Evolutionary conservation across 1,140 invertebrate genomes (phyloP), one percentile per base, ranked within the genome.

Genomic region (Achroia grisella): DNA sequence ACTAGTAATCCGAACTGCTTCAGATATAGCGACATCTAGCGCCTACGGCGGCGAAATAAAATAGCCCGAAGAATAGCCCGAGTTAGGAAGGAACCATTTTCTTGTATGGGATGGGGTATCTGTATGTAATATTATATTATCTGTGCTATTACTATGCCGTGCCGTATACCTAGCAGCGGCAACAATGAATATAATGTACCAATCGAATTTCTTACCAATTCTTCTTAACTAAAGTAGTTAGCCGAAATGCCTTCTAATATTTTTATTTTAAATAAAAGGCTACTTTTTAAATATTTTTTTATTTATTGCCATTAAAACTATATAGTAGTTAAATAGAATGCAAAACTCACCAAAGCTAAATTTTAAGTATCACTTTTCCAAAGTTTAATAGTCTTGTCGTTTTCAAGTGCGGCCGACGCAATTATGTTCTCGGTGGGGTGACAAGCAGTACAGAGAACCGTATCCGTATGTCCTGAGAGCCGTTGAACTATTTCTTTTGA

Each of bases 401-500:
- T 97, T 86, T 99, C 98, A 30, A 99, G 88, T 4, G 97, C 97
- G 29, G 97, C 98, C 1, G 98, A 99, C 8, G 98, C 98, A 57
- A 99, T 99, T 30, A 99, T 99, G 77, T 99, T 99, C 80, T 98
- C 95, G 23, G 97, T 98, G 39, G 98, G 98, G 86, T 99, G 98
- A 86, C 98, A 99, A 1, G 98, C 97, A 27, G 97, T 99, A 71
- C 97, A 99, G 4, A 99, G 87, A 8, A 99, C 98, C 2, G 98
- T 97, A 89, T 99, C 98, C 70, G 96, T 97, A 76, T 99, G 98
- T 2, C 98, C 98, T 69, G 94, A 92, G 44, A 99, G 85, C 87
- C 97, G 97, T 87, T 99, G 98, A 36, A 99, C 98, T 54, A 99
- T 95, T 88, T 99, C 98, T 87, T 99, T 99, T 10, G 97, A 98